phyloP scores from a whole-genome alignment of 2,888 invertebrate species.

The Emmelina monodactyla region DNA sequence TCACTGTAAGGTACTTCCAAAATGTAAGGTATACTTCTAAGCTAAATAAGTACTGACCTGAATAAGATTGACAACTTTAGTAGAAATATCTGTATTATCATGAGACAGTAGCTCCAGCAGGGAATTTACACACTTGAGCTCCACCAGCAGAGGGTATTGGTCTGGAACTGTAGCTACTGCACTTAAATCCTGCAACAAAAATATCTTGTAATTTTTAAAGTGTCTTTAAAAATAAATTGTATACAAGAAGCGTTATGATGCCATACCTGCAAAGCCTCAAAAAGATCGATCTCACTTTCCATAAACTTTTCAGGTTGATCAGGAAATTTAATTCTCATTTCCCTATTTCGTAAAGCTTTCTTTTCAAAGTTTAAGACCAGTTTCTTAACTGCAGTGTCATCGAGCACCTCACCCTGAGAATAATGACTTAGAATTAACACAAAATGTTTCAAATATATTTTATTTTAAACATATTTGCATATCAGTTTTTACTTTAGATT shows the following conservation, averaged over 20 bases:
- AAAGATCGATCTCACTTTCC: constrained; percentile 95
- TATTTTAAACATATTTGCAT: no score
- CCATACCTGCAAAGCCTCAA: constrained; percentile 84
- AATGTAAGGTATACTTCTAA: neutral
- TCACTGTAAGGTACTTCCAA: neutral
- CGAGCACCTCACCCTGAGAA: constrained; percentile 80
- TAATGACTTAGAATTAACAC: neutral
- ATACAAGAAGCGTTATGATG: neutral
- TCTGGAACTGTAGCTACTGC: constrained; percentile 95
- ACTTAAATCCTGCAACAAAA: constrained; percentile 82
- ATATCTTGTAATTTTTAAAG: neutral
- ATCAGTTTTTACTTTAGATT: no score
- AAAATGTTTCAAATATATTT: no score
- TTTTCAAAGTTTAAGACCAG: constrained; percentile 94
- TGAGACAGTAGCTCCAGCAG: constrained; percentile 92
- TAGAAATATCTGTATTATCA: constrained; percentile 94
- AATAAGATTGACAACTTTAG: constrained; percentile 73
- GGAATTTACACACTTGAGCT: constrained; percentile 87
- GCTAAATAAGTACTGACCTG: constrained; percentile 56
- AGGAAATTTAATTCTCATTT: constrained; percentile 98
- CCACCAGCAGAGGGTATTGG: constrained; percentile 89
- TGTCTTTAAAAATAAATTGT: neutral
- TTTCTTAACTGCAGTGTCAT: constrained; percentile 87
- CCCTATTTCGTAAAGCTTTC: constrained; percentile 90
- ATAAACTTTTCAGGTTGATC: constrained; percentile 98